Conservation (phyloP, 2,113 vertebrate genomes). For the Eolophus roseicapilla region DNA sequence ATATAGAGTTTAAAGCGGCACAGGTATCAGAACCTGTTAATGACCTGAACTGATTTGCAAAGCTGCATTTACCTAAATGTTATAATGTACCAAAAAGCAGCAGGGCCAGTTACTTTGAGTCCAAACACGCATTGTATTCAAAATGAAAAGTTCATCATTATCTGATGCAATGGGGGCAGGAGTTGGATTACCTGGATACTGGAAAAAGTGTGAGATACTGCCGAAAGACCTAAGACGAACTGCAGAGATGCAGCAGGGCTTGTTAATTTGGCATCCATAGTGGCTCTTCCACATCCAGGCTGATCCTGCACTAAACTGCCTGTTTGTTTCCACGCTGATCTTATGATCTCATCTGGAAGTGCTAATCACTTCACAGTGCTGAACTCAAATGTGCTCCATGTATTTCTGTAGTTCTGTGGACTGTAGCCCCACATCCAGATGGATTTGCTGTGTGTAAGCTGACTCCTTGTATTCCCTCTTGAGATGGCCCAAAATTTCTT, state of each 20-base stretch:
- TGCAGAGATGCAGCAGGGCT: neutral
- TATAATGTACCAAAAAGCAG: neutral
- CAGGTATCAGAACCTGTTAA: neutral
- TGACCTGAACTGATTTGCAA: neutral
- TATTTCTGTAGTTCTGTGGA: neutral
- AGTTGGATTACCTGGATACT: neutral
- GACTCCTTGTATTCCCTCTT: neutral
- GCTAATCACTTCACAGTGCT: neutral
- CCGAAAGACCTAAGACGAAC: neutral
- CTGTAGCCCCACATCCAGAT: neutral
- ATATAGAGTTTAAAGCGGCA: neutral
- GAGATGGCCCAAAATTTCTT: neutral
- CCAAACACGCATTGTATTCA: neutral
- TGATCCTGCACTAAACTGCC: neutral
- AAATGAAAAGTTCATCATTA: neutral
- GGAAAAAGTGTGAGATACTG: neutral
- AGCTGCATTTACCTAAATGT: neutral
- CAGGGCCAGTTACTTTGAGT: neutral
- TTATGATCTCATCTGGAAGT: neutral
- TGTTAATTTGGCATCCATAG: neutral
- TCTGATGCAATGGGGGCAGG: neutral
- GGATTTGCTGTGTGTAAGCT: neutral
- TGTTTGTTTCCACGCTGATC: neutral
- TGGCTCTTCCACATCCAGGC: neutral
- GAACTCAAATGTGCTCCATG: neutral